phyloP scores from a whole-genome alignment of 2,113 vertebrate genomes.

The Cariama cristata region DNA sequence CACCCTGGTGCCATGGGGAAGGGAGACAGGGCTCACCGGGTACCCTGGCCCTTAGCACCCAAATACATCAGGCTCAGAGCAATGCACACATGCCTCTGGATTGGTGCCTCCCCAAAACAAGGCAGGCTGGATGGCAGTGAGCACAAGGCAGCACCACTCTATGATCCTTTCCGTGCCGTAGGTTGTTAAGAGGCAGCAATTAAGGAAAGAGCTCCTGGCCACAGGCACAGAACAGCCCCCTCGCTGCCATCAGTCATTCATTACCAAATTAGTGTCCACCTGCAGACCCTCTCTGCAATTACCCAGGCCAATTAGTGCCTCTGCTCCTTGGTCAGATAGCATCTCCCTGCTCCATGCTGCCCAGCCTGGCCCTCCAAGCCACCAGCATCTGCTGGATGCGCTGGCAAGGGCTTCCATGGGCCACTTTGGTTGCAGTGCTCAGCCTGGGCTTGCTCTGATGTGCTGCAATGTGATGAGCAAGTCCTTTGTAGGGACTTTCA shows the following conservation, averaged over 20 bases:
- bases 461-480: background rate
- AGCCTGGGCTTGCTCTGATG: background rate
- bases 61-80: background rate
- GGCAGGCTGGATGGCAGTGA: background rate
- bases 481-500: background rate
- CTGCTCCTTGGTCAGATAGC: background rate
- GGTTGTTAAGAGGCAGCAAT: background rate
- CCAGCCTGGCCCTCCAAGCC: fast-evolving
- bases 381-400: background rate
- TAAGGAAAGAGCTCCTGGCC: background rate
- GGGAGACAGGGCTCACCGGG: background rate
- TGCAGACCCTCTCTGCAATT: background rate
- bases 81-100: fast-evolving
- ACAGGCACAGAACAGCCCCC: background rate
- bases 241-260: background rate
- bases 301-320: background rate
- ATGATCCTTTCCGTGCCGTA: fast-evolving
- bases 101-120: background rate
- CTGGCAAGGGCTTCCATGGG: no score
- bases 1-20: background rate
- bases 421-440: background rate
- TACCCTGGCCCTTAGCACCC: background rate
- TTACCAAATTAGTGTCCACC: background rate
- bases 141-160: background rate
- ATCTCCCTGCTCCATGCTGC: background rate